A percentile compares a stretch with the other conserved stretches of the same genome.
Conservation (phyloP, 2,113 vertebrate genomes). For the Petrocephalus microphthalmus region DNA sequence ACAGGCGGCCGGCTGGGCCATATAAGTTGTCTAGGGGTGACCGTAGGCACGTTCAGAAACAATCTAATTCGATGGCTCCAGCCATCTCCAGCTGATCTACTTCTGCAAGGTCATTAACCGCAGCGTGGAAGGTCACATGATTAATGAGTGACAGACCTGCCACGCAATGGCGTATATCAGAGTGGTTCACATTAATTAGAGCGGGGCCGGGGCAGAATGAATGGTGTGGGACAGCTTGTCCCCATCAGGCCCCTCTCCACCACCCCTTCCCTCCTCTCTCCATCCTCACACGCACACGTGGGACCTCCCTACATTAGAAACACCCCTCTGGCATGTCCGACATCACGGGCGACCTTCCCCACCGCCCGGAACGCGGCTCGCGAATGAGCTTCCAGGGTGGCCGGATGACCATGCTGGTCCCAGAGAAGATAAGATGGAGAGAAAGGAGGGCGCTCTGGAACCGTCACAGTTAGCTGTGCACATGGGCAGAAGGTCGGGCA, state of each 20-base stretch:
- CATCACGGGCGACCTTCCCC: background rate
- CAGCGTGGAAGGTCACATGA: conserved; percentile 96
- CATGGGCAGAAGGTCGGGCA: background rate
- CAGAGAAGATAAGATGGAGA: background rate
- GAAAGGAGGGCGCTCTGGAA: background rate
- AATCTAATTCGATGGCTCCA: conserved; percentile 96
- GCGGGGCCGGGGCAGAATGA: conserved; percentile 77
- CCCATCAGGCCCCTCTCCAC: conserved; percentile 40
- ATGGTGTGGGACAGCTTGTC: conserved; percentile 67
- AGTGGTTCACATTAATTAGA: conserved; percentile 93
- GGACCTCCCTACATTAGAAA: conserved; percentile 18
- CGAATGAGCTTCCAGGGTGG: background rate
- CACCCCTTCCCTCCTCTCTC: conserved; percentile 35
- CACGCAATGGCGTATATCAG: conserved; percentile 85
- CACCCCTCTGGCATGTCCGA: background rate
- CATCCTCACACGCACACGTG: conserved; percentile 22
- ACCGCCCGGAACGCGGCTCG: background rate
- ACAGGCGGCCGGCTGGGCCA: conserved; percentile 54
- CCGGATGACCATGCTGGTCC: background rate
- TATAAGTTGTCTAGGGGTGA: conserved; percentile 95
- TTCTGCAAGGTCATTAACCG: conserved; percentile 99
- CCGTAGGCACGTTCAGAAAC: conserved; percentile 98
- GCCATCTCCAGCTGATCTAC: conserved; percentile 99
- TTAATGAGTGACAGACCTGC: conserved; percentile 97
- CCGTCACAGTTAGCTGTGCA: background rate